These are phyloP conservation scores for Leptoclinus maculatus DNA, from an alignment of 2,797 vertebrate genomes.

Conservation along the genomic window DNA sequence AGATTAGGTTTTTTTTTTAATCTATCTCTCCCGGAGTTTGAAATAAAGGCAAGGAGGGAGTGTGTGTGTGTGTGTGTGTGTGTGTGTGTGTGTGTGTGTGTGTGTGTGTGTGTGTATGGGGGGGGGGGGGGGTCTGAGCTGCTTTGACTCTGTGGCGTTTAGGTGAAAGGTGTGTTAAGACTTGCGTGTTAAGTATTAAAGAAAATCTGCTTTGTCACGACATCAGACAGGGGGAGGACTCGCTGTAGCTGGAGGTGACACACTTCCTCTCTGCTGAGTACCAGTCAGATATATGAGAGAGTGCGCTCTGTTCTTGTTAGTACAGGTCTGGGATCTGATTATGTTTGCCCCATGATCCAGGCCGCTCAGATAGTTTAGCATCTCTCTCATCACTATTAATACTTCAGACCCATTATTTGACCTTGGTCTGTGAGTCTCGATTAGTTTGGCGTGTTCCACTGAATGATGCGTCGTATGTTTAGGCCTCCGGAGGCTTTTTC, in stretches of 20 bases:
- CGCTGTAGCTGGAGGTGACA: neutral
- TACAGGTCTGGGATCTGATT: neutral
- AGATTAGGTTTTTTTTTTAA: slow-evolving; percentile 57
- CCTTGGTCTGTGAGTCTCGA: too few relatives aligned
- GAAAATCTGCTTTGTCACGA: slow-evolving; percentile 21
- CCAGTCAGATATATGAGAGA: neutral
- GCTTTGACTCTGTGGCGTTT: slow-evolving; percentile 47
- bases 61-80: neutral
- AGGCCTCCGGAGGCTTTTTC: too few relatives aligned
- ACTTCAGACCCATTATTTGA: neutral
- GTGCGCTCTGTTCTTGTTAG: neutral
- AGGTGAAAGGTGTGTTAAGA: slow-evolving; percentile 47
- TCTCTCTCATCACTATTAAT: neutral
- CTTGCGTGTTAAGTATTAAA: neutral
- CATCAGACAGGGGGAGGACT: neutral
- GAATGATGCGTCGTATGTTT: neutral
- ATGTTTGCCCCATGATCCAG: neutral
- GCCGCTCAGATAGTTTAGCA: neutral
- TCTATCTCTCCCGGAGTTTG: slow-evolving; percentile 44
- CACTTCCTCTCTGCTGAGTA: neutral
- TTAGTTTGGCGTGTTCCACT: neutral
- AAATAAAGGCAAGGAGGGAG: slow-evolving; percentile 25
- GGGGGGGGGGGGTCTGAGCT: slow-evolving; percentile 1
- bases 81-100: neutral
- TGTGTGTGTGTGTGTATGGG: neutral